These are phyloP conservation scores for Nerophis lumbriciformis DNA, from an alignment of 2,113 vertebrate genomes.

Conservation along the genomic window DNA sequence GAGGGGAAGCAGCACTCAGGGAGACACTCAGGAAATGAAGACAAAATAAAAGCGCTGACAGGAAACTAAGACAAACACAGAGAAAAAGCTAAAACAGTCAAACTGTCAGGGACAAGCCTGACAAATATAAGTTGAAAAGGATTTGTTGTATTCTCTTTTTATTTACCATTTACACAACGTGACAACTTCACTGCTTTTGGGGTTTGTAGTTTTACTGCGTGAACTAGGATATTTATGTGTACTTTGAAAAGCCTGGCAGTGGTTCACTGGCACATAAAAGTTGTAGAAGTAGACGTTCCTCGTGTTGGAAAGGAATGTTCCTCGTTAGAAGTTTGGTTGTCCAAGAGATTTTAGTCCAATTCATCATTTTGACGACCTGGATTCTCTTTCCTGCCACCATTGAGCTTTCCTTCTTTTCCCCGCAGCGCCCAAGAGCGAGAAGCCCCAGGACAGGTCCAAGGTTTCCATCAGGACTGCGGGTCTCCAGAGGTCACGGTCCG, in stretches of 20 bases:
- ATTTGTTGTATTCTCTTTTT: too few relatives aligned
- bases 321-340: neutral
- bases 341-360: conserved; percentile 4
- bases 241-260: conserved; percentile 2
- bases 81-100: too few relatives aligned
- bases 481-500: conserved; percentile 89
- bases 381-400: neutral
- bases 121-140: too few relatives aligned
- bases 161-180: too few relatives aligned
- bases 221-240: neutral
- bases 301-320: conserved; percentile 3
- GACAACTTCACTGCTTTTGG: too few relatives aligned
- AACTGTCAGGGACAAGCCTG: too few relatives aligned
- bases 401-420: neutral
- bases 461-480: conserved; percentile 80
- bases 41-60: too few relatives aligned
- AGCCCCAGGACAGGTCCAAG: conserved; percentile 84
- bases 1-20: too few relatives aligned
- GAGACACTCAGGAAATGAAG: too few relatives aligned
- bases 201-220: too few relatives aligned
- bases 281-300: conserved; percentile 48
- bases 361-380: neutral
- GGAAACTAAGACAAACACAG: too few relatives aligned
- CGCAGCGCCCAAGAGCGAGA: conserved; percentile 80
- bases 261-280: conserved; percentile 15